Evolutionary conservation across 1,140 invertebrate genomes (phyloP).

Genomic region (Zaprionus tsacasi): DNA sequence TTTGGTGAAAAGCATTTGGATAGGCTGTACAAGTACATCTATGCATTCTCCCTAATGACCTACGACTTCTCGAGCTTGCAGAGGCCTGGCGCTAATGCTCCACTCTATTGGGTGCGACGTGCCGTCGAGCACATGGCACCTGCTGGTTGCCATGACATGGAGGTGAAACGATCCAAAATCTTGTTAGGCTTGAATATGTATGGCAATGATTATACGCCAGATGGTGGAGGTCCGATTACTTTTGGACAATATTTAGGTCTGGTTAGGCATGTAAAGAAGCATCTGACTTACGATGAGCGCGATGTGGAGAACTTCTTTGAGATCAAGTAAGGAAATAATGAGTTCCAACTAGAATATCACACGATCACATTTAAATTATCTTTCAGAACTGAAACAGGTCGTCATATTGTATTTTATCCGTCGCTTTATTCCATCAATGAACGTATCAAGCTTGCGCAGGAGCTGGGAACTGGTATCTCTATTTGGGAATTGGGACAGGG

Average conservation of each 20-base stretch:
- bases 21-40: conserved; percentile 90
- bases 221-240: conserved; percentile 91
- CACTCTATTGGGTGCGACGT: conserved; percentile 91
- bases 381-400: conserved; percentile 86
- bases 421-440: conserved; percentile 93
- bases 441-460: conserved; percentile 91
- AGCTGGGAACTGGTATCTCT: conserved; percentile 93
- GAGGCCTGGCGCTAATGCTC: conserved; percentile 94
- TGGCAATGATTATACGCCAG: conserved; percentile 93
- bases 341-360: not conserved
- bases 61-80: conserved; percentile 96
- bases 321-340: conserved; percentile 88
- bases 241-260: conserved; percentile 91
- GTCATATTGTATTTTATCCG: conserved; percentile 94
- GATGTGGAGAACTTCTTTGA: conserved; percentile 94
- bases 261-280: conserved; percentile 88
- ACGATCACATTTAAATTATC: not conserved
- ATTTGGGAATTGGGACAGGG: conserved; percentile 99
- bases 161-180: conserved; percentile 90
- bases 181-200: conserved; percentile 97
- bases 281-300: conserved; percentile 91
- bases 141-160: conserved; percentile 85
- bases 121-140: conserved; percentile 91
- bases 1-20: conserved; percentile 92
- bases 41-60: conserved; percentile 96